Evolutionary conservation across 2,888 invertebrate genomes (phyloP).

Genomic region (Gerris lacustris): DNA sequence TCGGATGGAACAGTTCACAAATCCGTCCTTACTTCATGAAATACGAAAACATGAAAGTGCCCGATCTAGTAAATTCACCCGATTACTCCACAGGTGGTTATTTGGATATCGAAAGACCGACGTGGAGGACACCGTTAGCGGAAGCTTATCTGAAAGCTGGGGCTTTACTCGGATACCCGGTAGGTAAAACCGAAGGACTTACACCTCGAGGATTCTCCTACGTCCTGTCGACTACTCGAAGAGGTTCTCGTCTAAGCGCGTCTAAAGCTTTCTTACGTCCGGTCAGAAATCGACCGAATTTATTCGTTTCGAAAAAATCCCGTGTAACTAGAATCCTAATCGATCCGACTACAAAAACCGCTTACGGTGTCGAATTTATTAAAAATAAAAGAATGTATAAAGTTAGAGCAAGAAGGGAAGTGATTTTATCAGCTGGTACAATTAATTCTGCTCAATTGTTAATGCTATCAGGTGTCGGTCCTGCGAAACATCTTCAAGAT

Average conservation of each 20-base stretch:
- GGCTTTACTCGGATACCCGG: slow-evolving; percentile 50
- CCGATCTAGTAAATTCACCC: slow-evolving; percentile 35
- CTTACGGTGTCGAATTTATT: slow-evolving; percentile 55
- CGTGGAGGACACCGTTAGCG: slow-evolving; percentile 40
- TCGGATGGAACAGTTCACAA: slow-evolving; percentile 38
- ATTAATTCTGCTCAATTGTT: slow-evolving; percentile 81
- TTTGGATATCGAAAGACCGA: slow-evolving; percentile 47
- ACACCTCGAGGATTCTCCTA: slow-evolving; percentile 52
- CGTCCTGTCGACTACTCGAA: slow-evolving; percentile 48
- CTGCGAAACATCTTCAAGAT: slow-evolving; percentile 35
- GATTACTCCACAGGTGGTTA: slow-evolving; percentile 51
- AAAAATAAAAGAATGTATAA: slow-evolving; percentile 40
- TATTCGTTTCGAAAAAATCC: slow-evolving; percentile 50
- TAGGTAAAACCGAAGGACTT: slow-evolving; percentile 50
- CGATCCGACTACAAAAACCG: slow-evolving; percentile 47
- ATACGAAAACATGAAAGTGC: slow-evolving; percentile 33
- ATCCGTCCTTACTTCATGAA: slow-evolving; percentile 37
- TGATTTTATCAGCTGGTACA: slow-evolving; percentile 74
- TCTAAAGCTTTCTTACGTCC: slow-evolving; percentile 52
- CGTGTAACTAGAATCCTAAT: slow-evolving; percentile 53
- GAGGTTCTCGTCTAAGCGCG: slow-evolving; percentile 52
- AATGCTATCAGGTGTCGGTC: slow-evolving; percentile 65
- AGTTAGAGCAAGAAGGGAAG: slow-evolving; percentile 57
- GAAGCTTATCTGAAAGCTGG: slow-evolving; percentile 50
- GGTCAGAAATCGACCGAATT: slow-evolving; percentile 48